phyloP scores from a whole-genome alignment of 2,113 vertebrate genomes.

The Pipa parva region DNA sequence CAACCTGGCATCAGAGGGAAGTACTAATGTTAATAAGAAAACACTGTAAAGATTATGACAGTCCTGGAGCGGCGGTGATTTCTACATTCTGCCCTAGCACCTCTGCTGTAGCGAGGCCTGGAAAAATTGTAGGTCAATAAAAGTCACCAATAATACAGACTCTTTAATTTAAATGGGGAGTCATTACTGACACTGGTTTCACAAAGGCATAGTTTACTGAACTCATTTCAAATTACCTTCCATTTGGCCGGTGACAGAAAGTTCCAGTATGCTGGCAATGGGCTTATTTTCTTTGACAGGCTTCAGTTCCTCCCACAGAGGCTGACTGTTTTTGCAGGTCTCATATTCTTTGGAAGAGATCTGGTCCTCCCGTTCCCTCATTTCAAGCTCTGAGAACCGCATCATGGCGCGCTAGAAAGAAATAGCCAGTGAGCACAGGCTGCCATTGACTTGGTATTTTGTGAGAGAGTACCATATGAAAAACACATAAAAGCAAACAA shows the following conservation, averaged over 20 bases:
- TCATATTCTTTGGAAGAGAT: conserved; percentile 79
- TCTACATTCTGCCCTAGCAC: conserved; percentile 2
- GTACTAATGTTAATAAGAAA: conserved; percentile 15
- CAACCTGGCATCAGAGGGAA: conserved; percentile 23
- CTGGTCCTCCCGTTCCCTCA: conserved; percentile 86
- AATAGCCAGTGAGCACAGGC: conserved; percentile 71
- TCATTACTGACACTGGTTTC: conserved; percentile 6
- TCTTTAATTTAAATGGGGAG: not conserved
- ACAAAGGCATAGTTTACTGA: conserved; percentile 39
- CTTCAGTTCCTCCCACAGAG: conserved; percentile 79
- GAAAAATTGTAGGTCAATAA: conserved; percentile 1
- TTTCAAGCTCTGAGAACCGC: conserved; percentile 95
- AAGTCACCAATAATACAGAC: not conserved
- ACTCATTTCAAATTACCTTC: conserved; percentile 51
- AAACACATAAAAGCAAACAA: too few relatives aligned
- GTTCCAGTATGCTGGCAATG: conserved; percentile 68
- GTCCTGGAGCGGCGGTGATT: not conserved
- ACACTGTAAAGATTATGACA: conserved; percentile 16
- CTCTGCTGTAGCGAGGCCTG: conserved; percentile 15
- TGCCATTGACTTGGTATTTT: too few relatives aligned
- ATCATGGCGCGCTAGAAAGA: conserved; percentile 90
- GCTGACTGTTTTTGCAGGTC: conserved; percentile 71
- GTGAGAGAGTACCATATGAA: too few relatives aligned
- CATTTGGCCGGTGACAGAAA: conserved; percentile 58
- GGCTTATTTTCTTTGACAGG: conserved; percentile 71